Evolutionary conservation across 1,140 invertebrate species (phyloP).

Genomic region (Prorops nasuta): DNA sequence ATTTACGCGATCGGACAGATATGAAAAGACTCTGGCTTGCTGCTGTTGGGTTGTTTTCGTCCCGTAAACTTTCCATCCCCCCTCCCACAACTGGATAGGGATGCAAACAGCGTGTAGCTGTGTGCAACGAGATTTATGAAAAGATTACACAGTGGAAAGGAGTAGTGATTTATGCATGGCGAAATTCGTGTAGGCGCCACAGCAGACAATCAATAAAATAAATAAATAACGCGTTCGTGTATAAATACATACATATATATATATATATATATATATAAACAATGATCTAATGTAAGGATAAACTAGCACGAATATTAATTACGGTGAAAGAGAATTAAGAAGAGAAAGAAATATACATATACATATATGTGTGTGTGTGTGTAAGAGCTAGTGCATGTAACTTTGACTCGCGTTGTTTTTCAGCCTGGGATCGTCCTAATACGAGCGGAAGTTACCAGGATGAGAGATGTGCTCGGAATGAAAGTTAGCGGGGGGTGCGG

Average conservation of each 20-base stretch:
- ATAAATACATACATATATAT: no score
- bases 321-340: background rate
- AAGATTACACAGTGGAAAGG: background rate
- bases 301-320: no score
- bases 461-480: background rate
- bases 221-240: no score
- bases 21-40: background rate
- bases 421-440: constrained; percentile 6
- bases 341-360: background rate
- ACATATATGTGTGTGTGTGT: no score
- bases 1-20: constrained; percentile 22
- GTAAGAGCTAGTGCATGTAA: no score
- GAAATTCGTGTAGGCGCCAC: no score
- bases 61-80: background rate
- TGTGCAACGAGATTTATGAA: background rate
- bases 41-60: background rate
- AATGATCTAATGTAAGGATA: no score
- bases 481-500: constrained; percentile 16
- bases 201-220: no score
- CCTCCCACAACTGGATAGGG: background rate
- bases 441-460: constrained; percentile 14
- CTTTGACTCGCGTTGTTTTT: constrained; percentile 24
- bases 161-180: no score
- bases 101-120: background rate
- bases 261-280: no score